Evolutionary conservation across 2,888 invertebrate species (phyloP), one percentile per base, ranked within the genome.

Genomic region (Bugulina stolonifera): DNA sequence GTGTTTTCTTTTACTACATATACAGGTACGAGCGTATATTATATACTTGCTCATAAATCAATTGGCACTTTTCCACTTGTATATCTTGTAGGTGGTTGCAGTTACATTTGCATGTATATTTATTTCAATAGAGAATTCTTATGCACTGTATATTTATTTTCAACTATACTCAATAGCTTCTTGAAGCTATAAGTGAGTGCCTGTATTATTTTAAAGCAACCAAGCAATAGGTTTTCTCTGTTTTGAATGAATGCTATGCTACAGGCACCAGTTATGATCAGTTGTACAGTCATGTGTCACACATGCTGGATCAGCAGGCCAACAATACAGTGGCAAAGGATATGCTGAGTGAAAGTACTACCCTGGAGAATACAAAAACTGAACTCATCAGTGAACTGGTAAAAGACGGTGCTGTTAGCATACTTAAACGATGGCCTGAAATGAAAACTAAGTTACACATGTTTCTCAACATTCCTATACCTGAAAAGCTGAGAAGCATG

Each of bases 341-440:
- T 71, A 75, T 83, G 35, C 74, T 83, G 70, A 82, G 82, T 71
- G 83, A 82, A 54, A 78, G 77, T 69, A 76, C 76, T 18, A 69
- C 74, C 27, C 80, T 64, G n/a, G 64, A 32, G 27, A 32, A 80
- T 69, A 83, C 83, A 1, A 81, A 82, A 73, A 80, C 82, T 54
- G 83, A 83, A 72, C 76, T 83, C 2, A 76, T 84, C 25, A 76
- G 83, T 54, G 80, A 81, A 55, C 77, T 77, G 64, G 80, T 81
- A 22, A 79, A 81, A 72, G 83, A 83, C 72, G 83, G 81, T 5
- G 78, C 80, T n/a, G 74, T 83, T 22, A 79, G 79, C 72, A 73
- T 84, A 58, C 75, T 84, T 72, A 78, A 79, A 72, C 80, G 81
- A 75, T 82, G 83, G 81, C 83, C 84, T 25, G 82, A 83, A 35